phyloP scores from a whole-genome alignment of 1,140 invertebrate genomes.

The Scaptomyza pallida region DNA sequence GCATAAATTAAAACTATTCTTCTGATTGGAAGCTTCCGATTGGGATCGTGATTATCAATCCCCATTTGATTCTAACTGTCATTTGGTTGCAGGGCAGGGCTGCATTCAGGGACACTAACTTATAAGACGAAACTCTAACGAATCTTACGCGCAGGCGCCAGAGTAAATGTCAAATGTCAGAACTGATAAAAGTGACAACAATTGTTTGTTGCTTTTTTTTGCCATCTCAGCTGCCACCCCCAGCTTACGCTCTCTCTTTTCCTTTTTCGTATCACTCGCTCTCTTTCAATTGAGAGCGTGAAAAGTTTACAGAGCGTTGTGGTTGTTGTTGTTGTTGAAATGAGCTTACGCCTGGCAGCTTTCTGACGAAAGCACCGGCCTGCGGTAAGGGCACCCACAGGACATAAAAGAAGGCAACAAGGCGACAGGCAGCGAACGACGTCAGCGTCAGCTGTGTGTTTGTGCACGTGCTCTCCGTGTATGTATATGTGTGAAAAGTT shows the following conservation, averaged over 20 bases:
- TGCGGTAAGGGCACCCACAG: background rate
- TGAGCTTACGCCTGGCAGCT: constrained; percentile 20
- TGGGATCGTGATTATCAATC: too few species aligned
- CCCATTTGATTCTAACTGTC: background rate
- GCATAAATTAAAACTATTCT: too few species aligned
- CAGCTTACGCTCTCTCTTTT: constrained; percentile 2
- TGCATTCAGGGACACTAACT: background rate
- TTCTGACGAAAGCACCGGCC: constrained; percentile 9
- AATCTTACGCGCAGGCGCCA: constrained; percentile 19
- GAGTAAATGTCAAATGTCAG: constrained; percentile 66
- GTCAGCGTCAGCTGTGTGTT: constrained; percentile 29
- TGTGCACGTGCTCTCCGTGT: constrained; percentile 20
- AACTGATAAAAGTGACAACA: constrained; percentile 15
- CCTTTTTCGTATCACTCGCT: background rate
- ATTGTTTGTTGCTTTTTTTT: constrained; percentile 7
- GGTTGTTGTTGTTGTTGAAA: constrained; percentile 6
- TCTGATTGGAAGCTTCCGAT: background rate
- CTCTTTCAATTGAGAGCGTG: background rate
- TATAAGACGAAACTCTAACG: background rate
- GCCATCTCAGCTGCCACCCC: background rate
- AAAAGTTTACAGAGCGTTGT: too few species aligned
- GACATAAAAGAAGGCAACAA: background rate
- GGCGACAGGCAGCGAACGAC: background rate
- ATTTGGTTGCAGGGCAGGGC: constrained; percentile 6
- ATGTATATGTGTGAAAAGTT: constrained; percentile 15